Conservation (phyloP, 2,113 vertebrate genomes). For the Pteropus alecto region DNA sequence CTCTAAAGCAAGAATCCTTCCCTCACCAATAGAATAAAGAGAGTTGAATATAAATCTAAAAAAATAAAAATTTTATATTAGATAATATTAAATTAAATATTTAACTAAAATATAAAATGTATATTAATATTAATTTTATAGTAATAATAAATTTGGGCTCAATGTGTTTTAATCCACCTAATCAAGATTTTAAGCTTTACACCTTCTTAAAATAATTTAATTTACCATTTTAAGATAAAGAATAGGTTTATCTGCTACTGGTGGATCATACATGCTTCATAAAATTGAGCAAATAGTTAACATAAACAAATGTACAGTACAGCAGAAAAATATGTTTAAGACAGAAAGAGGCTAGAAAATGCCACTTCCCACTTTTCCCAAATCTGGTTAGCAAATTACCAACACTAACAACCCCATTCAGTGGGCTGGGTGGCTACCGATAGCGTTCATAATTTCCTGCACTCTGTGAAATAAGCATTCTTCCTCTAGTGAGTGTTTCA, state of each 20-base stretch:
- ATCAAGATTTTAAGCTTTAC: not conserved
- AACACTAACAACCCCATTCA: not conserved
- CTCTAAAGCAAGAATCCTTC: not conserved
- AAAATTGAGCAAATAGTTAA: not conserved
- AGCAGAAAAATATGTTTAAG: not conserved
- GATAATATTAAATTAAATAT: not conserved
- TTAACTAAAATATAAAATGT: not conserved
- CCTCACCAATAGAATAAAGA: not conserved
- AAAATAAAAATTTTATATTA: not conserved
- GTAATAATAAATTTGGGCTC: not conserved
- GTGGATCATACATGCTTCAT: not conserved
- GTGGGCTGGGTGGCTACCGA: not conserved
- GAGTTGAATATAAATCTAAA: not conserved
- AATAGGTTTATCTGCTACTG: not conserved
- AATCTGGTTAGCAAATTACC: not conserved
- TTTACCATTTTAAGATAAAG: not conserved
- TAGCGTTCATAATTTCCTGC: not conserved
- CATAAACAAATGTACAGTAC: not conserved
- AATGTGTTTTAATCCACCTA: not conserved
- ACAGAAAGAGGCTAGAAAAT: not conserved
- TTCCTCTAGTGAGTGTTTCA: not conserved
- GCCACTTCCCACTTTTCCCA: not conserved
- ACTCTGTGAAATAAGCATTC: not conserved
- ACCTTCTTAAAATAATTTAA: not conserved
- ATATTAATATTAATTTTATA: not conserved